Base-by-base conservation (phyloP, 2,797 vertebrate genomes). In the Nannoperca australis region DNA sequence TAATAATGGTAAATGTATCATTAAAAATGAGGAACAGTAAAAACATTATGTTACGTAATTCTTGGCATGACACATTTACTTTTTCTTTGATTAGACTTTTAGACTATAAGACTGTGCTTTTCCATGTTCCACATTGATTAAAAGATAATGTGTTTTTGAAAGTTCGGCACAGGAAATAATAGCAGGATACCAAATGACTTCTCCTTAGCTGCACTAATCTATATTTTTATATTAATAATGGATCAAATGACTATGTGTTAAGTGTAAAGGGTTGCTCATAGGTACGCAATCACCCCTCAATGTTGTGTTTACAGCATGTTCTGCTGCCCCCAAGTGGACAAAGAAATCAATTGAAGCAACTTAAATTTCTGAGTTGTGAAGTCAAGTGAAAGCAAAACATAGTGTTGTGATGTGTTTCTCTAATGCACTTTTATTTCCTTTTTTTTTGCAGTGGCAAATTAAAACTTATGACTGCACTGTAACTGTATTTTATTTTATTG, bases 251-350 rank as follows among this genome's bases (percentile, higher is more conserved):
- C 18, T 27, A 8, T 53, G 13, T 44, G 11, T 18, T 45, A 22
- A 9, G 20, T 62, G 34, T 49, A 27, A 53, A 17, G 13, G 1
- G 24, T 61, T 15, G 24, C 40, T 22, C 5, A 2, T 18, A 12
- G n/a, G 30, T 3, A 47, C 2, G 3, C n/a, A 55, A 44, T 27
- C 12, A 15, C 32, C 4, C 7, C 34, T 34, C 7, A 34, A 34
- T 34, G 34, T 34, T 34, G 34, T 34, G 10, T 65, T 30, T n/a
- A 44, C 44, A 34, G 27, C 10, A 59, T 36, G 20, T 47, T 42
- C 58, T 66, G 40, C 61, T 76, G 40, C 27, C 50, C 45, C n/a
- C 32, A 55, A 50, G 62, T 66, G 55, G 56, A 56, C 40, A 51
- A 51, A 50, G 3, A 62, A 36, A 56, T 24, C 11, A 42, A 40